A percentile compares a stretch with the other conserved stretches of the same genome.
Conservation (phyloP, 1,140 invertebrate genomes). For the Archivesica marissinica region DNA sequence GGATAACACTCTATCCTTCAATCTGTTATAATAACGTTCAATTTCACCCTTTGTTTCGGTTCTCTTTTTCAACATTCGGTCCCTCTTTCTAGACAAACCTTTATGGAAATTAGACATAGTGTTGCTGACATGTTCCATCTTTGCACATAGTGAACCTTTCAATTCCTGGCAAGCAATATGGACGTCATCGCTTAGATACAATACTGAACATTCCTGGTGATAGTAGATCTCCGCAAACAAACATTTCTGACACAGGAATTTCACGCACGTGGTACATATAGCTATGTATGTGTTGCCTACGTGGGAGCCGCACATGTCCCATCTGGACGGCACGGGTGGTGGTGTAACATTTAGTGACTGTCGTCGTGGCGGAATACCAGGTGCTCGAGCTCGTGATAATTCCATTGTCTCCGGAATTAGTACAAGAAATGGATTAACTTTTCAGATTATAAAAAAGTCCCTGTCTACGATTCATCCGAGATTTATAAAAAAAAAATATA, state of each 20-base stretch:
- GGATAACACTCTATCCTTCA: background rate
- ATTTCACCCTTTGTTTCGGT: conserved; percentile 44
- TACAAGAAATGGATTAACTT: too few relatives aligned
- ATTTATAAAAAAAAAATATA: too few relatives aligned
- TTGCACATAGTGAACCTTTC: background rate
- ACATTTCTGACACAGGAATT: conserved; percentile 29
- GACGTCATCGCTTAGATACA: background rate
- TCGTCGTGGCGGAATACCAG: conserved; percentile 8
- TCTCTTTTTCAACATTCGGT: conserved; percentile 43
- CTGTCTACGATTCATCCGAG: too few relatives aligned
- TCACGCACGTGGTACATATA: conserved; percentile 35
- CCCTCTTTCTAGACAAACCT: conserved; percentile 20
- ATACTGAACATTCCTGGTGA: conserved; percentile 31
- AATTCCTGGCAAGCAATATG: background rate
- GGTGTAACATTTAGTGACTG: background rate
- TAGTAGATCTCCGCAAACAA: background rate
- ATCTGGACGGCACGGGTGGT: conserved; percentile 38
- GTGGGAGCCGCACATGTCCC: conserved; percentile 10
- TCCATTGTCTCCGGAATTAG: too few relatives aligned
- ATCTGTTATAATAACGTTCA: conserved; percentile 33
- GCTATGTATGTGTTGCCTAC: conserved; percentile 2
- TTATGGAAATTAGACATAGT: conserved; percentile 15
- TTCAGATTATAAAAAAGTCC: too few relatives aligned
- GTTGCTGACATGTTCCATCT: background rate
- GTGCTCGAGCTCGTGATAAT: background rate